Percentiles rank a stretch among this genome's conserved stretches.
Conservation (phyloP, 2,888 invertebrate genomes). For the Drosophila putrida region DNA sequence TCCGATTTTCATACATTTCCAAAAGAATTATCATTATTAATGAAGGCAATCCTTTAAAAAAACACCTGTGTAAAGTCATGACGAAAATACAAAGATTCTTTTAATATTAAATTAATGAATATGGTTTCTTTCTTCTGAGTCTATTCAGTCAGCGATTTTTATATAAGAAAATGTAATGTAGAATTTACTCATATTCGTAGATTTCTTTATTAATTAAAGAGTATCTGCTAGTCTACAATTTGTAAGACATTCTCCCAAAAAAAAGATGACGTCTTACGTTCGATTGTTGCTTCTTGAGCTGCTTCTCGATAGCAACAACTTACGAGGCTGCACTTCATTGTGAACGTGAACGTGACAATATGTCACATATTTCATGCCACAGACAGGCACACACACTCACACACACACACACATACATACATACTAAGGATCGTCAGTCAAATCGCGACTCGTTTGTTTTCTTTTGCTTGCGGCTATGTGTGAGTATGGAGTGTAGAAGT, state of each 20-base stretch:
- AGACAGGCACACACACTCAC: slow-evolving; percentile 19
- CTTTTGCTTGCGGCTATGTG: slow-evolving; percentile 39
- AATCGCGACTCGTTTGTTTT: slow-evolving; percentile 52
- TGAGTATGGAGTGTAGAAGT: slow-evolving; percentile 40
- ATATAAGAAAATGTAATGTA: too few relatives aligned
- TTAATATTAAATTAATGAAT: too few relatives aligned
- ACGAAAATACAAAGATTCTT: too few relatives aligned
- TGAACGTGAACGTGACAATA: slow-evolving; percentile 53
- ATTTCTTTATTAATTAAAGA: too few relatives aligned
- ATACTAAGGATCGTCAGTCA: slow-evolving; percentile 38
- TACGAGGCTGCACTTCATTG: slow-evolving; percentile 41
- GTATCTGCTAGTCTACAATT: neutral
- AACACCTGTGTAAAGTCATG: too few relatives aligned
- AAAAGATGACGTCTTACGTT: slow-evolving; percentile 6
- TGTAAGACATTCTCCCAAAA: neutral
- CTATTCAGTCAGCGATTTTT: too few relatives aligned
- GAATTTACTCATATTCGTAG: too few relatives aligned
- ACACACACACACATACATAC: slow-evolving; percentile 16
- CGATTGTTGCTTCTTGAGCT: slow-evolving; percentile 35
- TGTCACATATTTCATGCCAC: slow-evolving; percentile 61
- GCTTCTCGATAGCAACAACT: slow-evolving; percentile 12
- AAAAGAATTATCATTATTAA: too few relatives aligned
- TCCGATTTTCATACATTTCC: too few relatives aligned
- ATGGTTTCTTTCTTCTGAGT: too few relatives aligned
- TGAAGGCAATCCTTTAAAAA: too few relatives aligned